Evolutionary conservation across 2,113 vertebrate genomes (phyloP), one percentile per base, ranked within the genome.

Genomic region (Malaclemys terrapin): DNA sequence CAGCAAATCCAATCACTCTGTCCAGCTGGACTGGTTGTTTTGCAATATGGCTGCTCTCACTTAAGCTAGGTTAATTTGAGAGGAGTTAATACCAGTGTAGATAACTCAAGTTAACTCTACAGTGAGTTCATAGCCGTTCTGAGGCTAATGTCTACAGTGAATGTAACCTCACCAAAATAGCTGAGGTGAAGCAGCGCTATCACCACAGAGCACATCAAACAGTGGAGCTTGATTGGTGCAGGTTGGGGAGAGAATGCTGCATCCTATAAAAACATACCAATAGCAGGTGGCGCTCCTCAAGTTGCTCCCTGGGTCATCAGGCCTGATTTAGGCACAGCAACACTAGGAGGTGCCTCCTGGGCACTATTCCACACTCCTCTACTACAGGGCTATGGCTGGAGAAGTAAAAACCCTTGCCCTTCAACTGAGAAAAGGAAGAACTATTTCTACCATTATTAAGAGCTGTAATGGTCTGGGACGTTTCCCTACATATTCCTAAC

Each of bases 181-280:
- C 38, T 29, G 56, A 85, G 38, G 6, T 45, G 72, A 76, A 45
- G 72, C 10, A 13, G 38, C 25, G 72, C 72, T 45, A 45, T 5
- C n/a, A 45, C 38, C 38, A 76, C 20, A 42, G 22, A 45, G n/a
- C 22, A 75, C 38, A 45, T 45, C 11, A 12, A 45, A 76, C 42
- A 13, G 24, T 25, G 42, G 22, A 76, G 38, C 72, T 25, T 45
- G 4, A 10, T 4, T 2, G 1, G 25, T 49, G 22, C 57, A 82
- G 87, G 29, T 0, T 0, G 62, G 24, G 78, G 78, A 0, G 82
- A 90, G 62, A 5, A 2, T 10, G 19, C 5, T 5, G 9, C 25
- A 53, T 13, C 22, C 50, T 29, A 3, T 6, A 17, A 53, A 87
- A 89, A 31, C 49, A 24, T 45, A 52, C 11, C 38, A 7, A 25